Evolutionary conservation across 1,140 invertebrate genomes (phyloP), one percentile per base, ranked within the genome.

Genomic region (Zelostemma sp.): DNA sequence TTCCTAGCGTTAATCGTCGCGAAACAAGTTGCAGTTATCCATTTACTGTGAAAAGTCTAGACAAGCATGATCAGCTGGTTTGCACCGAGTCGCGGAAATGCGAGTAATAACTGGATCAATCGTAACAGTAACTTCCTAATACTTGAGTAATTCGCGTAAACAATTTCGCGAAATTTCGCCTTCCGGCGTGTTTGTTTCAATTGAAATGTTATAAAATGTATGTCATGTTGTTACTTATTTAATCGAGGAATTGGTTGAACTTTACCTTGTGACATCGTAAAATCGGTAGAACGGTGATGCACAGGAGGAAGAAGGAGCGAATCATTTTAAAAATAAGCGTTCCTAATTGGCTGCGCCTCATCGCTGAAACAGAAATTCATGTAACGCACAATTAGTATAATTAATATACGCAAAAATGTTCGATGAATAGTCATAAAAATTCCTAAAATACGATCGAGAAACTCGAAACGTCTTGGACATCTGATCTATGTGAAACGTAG

Each of bases 201-300:
- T n/a, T n/a, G n/a, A n/a, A n/a, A n/a, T n/a, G n/a, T n/a, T n/a
- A n/a, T n/a, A n/a, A n/a, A n/a, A n/a, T n/a, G n/a, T n/a, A n/a
- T n/a, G n/a, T n/a, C n/a, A n/a, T n/a, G n/a, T n/a, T n/a, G n/a
- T n/a, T n/a, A n/a, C n/a, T n/a, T n/a, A n/a, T n/a, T n/a, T n/a
- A n/a, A n/a, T 8, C 21, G 3, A 25, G 21, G 8, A 41, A 31
- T 14, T 4, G 0, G 1, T 16, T 11, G 40, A 53, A 40, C 65
- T 77, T 85, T 80, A 86, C 84, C 80, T 83, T 83, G 78, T 81
- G 77, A 78, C 84, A 85, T 86, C 76, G 78, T 82, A 80, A 79
- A 74, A 86, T 76, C 73, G 81, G 79, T 84, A 82, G 73, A 76
- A 84, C 74, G 75, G 65, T 75, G 79, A 83, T 82, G 79, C 82